These are phyloP conservation scores for Parasteatoda lunata DNA, from an alignment of 2,888 invertebrate species.

Conservation along the genomic window DNA sequence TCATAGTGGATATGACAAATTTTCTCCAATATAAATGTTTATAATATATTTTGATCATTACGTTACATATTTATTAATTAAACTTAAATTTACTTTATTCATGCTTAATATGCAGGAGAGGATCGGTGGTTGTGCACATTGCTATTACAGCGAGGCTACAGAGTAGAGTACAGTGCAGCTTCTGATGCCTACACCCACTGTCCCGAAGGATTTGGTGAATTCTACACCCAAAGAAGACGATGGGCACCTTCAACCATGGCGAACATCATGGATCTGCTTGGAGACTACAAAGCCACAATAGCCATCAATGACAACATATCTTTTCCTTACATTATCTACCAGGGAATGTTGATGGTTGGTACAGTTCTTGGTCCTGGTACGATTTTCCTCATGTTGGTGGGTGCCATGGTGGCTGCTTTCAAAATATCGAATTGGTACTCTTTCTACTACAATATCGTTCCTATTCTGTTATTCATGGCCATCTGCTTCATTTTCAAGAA, in stretches of 20 bases:
- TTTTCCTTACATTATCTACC: constrained; percentile 73
- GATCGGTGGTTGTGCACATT: constrained; percentile 99
- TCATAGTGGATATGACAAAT: no score
- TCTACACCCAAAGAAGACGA: constrained; percentile 78
- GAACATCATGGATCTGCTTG: constrained; percentile 77
- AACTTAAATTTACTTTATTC: neutral
- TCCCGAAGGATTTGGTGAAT: constrained; percentile 78
- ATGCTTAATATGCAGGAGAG: constrained; percentile 87
- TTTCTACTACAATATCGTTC: constrained; percentile 94
- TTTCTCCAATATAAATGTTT: no score
- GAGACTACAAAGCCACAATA: constrained; percentile 76
- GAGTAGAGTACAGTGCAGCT: constrained; percentile 98
- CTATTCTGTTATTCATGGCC: constrained; percentile 93
- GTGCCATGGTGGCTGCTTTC: constrained; percentile 86
- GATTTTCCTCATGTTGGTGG: constrained; percentile 87
- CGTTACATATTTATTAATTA: no score
- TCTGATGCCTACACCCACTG: constrained; percentile 80
- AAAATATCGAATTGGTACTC: constrained; percentile 77
- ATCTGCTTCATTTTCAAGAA: constrained; percentile 95
- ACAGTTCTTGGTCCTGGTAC: constrained; percentile 88
- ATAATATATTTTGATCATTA: no score
- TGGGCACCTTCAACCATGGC: constrained; percentile 79
- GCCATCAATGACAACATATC: constrained; percentile 77
- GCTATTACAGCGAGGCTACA: constrained; percentile 96
- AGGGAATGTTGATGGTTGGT: constrained; percentile 81